These are phyloP conservation scores for Cyprinodon tularosa DNA, from an alignment of 2,113 vertebrate genomes.

Conservation along the genomic window DNA sequence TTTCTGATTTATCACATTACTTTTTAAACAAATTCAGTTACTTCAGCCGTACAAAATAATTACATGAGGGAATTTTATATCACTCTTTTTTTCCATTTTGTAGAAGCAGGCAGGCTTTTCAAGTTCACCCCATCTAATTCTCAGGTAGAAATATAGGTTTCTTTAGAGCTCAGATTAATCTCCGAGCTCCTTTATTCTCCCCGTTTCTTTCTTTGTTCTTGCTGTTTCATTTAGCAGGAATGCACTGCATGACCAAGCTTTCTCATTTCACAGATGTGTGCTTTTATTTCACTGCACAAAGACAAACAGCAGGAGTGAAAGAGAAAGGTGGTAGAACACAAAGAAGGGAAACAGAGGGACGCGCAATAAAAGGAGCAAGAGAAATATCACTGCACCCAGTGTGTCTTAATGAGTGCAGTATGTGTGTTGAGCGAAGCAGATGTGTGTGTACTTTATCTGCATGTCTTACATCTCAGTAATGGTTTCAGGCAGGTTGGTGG, in stretches of 20 bases:
- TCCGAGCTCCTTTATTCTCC: conserved; percentile 53
- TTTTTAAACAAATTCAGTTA: not conserved
- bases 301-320: conserved; percentile 43
- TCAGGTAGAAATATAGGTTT: conserved; percentile 34
- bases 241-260: conserved; percentile 70
- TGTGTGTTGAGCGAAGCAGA: not conserved
- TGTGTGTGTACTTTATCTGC: conserved; percentile 16
- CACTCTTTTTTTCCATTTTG: too few species aligned
- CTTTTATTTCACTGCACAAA: conserved; percentile 66
- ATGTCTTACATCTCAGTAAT: conserved; percentile 95
- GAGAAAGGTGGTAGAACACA: conserved; percentile 50
- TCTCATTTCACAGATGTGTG: conserved; percentile 79
- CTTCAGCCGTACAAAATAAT: not conserved
- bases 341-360: conserved; percentile 33
- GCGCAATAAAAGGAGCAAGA: conserved; percentile 22
- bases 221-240: conserved; percentile 66
- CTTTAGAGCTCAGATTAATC: conserved; percentile 57
- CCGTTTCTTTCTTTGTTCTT: conserved; percentile 48
- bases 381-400: conserved; percentile 36
- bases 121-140: conserved; percentile 8
- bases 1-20: not conserved
- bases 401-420: not conserved
- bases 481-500: conserved; percentile 95
- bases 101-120: conserved; percentile 17
- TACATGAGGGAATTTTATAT: too few species aligned